Base-by-base conservation (phyloP, 2,888 invertebrate genomes). In the Epinotia brunnichana region DNA sequence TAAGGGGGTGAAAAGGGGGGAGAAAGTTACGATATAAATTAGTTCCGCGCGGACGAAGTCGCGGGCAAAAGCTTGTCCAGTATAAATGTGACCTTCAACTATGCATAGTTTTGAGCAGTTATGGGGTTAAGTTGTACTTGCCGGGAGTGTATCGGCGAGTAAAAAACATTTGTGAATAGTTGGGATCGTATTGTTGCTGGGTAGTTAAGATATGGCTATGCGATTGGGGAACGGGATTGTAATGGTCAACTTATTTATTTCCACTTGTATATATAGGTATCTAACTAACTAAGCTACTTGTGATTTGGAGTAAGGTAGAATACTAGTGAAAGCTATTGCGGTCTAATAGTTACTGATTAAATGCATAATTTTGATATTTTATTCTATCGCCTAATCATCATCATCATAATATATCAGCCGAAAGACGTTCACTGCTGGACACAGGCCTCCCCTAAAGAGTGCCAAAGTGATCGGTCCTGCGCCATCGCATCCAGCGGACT, bases 181-280 rank as follows among this genome's bases (percentile, higher is more conserved):
- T 48, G 7, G 48, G n/a, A n/a, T n/a, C 15, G 15, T 24, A 57
- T 29, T 57, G 29, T 57, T 4, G 29, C n/a, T 9, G 15, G 44
- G 44, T 56, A 41, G 56, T 64, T 64, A 66, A 54, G 54, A 66
- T 66, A 66, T 19, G 66, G 39, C 35, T 54, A 64, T 64, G 53
- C 35, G 35, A 35, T 35, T n/a, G 21, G 54, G 60, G 39, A 53
- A 35, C 35, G 35, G 59, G 35, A 44, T 21, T 54, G 56, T 66
- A 56, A 64, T 66, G 66, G 41, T 24, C 66, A 41, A 56, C 54
- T 54, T 56, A 24, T 66, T 53, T 59, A 59, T 59, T 59, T 59
- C 39, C 3, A 59, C 19, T 51, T 15, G 19, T 3, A n/a, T 13
- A 44, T 44, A 13, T 13, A 0, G 3, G 1, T 13, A 41, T 15